Base-by-base conservation (phyloP, 64 coral and sea anemone genomes). In the Dendronephthya gigantea region DNA sequence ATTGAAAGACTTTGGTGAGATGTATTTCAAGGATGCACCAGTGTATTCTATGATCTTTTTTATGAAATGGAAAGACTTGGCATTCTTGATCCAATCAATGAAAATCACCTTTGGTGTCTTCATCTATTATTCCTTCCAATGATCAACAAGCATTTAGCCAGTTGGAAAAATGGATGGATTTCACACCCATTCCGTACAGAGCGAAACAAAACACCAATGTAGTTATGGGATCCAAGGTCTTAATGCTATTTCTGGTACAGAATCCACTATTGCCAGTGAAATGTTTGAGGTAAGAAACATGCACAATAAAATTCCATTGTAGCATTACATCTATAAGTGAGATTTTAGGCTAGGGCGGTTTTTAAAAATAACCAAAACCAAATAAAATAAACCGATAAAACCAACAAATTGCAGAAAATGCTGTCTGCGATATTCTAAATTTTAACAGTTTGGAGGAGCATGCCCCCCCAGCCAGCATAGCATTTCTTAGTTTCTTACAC, bases 1-100 rank as follows among this genome's bases (percentile, higher is more conserved):
- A 85, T 56, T 66, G 58, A 66, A 17, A 19, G 83, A 30, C 76
- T 82, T 32, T 85, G 83, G 40, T 30, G 83, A 50, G 83, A 56
- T 81, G 25, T 79, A 13, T 87, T 87, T 87, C 17, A 68, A 35
- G 23, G 65, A 87, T 87, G 85, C 65, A 49, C 68, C 47, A 33
- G 41, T 70, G 35, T 75, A 35, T 87, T 74, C 22, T 48, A 76
- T 15, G 37, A 43, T 11, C 47, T n/a, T 41, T 49, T 48, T 27
- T 75, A 87, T 74, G 2, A 33, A 76, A 23, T 74, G 59, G 62
- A 75, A 40, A 38, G 40, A 49, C 40, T 41, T 75, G 66, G 62
- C 41, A 27, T 49, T 7, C 68, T 87, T 29, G 62, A 48, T 48
- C 62, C 62, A 75, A 76, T n/a, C 27, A 87, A 72, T 70, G 85